These are phyloP conservation scores for Macrosteles quadrilineatus DNA, from an alignment of 1,140 invertebrate genomes.

Conservation along the genomic window DNA sequence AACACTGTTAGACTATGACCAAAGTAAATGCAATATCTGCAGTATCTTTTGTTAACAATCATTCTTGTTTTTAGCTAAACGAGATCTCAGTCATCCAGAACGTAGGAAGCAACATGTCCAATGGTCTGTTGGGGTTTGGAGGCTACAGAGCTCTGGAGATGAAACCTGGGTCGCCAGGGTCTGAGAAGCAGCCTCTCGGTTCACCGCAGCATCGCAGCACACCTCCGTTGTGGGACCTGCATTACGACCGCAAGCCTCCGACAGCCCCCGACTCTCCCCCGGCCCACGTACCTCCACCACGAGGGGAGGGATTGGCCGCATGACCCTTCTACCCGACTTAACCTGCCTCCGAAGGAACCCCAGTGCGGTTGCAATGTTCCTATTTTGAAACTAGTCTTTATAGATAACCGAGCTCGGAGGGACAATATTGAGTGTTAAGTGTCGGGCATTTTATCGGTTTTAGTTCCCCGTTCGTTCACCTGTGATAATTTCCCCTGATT, in stretches of 20 bases:
- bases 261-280: slow-evolving; percentile 51
- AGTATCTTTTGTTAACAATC: no score
- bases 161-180: slow-evolving; percentile 34
- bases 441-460: slow-evolving; percentile 13
- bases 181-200: slow-evolving; percentile 34
- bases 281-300: slow-evolving; percentile 46
- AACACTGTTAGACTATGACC: no score
- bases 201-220: slow-evolving; percentile 32
- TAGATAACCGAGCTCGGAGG: slow-evolving; percentile 12
- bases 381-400: slow-evolving; percentile 49
- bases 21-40: no score
- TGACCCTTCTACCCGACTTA: slow-evolving; percentile 40
- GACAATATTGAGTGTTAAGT: background rate
- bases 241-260: slow-evolving; percentile 42
- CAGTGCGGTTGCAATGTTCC: slow-evolving; percentile 45
- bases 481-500: slow-evolving; percentile 4
- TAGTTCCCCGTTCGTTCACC: slow-evolving; percentile 21
- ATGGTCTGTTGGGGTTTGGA: slow-evolving; percentile 32
- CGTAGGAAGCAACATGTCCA: slow-evolving; percentile 41
- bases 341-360: background rate
- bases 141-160: slow-evolving; percentile 33
- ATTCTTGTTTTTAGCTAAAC: slow-evolving; percentile 64
- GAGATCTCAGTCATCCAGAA: slow-evolving; percentile 64
- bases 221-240: slow-evolving; percentile 45
- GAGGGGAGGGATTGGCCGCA: slow-evolving; percentile 57